Base-by-base conservation (phyloP, 2,113 vertebrate species). In the Apteryx mantelli region DNA sequence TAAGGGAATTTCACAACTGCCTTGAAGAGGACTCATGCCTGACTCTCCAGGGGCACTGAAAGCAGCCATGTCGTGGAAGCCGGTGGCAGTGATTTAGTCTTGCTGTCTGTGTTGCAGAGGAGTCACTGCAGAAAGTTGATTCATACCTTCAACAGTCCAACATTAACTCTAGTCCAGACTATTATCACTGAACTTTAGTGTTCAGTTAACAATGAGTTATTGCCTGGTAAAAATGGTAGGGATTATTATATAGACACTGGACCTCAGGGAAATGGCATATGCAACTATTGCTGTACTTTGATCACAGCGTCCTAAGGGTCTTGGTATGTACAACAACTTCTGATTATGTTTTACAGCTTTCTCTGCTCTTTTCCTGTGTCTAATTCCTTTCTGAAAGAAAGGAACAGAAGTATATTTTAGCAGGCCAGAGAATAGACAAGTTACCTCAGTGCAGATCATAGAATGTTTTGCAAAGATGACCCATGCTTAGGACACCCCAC, bases 261-360 rank as follows among this genome's bases (percentile, higher is more conserved):
- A 65, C 86, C 91, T 76, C 48, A 63, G 88, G 92, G 66, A 84
- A 95, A 87, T 53, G 18, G 83, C 69, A 82, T 86, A 71, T 69
- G 65, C 52, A 93, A 56, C 52, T 76, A 73, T 82, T 87, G 40
- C 73, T 84, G n/a, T 82, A 82, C 92, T 95, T 95, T 96, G 94
- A 97, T 97, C 86, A 32, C 77, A 64, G 69, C 0, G 5, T 64
- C 93, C 83, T 88, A 77, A 92, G 79, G 64, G 79, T 68, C 52
- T 87, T 71, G 63, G 77, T 83, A 88, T 15, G 13, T 65, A 77
- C 70, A 89, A 56, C 34, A 82, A 89, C 64, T 93, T 93, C 81
- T 76, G 92, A 92, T 95, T 94, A 73, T 91, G 36, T 91, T 96
- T 97, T 95, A 96, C 58, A 93, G 22, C 82, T 85, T 94, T 95